Evolutionary conservation across 2,888 invertebrate genomes (phyloP), one percentile per base, ranked within the genome.

Genomic region (Buathra laborator): DNA sequence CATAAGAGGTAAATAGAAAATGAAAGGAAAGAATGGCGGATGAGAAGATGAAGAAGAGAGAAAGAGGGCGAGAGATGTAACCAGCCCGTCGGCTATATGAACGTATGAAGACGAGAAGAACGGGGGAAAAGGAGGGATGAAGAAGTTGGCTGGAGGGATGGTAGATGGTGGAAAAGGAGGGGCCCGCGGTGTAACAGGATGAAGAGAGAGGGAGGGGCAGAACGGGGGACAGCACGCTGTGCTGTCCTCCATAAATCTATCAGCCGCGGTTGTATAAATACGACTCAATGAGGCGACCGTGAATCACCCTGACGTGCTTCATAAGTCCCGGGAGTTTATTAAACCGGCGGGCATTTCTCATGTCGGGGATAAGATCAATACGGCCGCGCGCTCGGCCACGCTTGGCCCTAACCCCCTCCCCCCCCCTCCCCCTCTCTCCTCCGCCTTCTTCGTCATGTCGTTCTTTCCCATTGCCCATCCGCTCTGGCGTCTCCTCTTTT

Each of bases 321-420:
- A 94, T 93, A 94, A 94, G 93, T 94, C 94, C 94, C 93, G 93
- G 92, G 93, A 94, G 94, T 94, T 94, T 94, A 94, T 94, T 94
- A 94, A 94, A 94, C 93, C 93, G 92, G 93, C 93, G 92, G 91
- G 93, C 94, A 94, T 94, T 94, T 94, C 94, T 94, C 93, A 94
- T 94, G 93, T 93, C 93, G 91, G 91, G 94, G 94, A 94, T 94
- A 94, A 94, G 94, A 94, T 94, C 93, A 94, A 94, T 94, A 94
- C 93, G 92, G 92, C 93, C 94, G 93, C 93, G 91, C 87, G 89
- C 91, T 76, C 82, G 90, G 90, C 92, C 92, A 91, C 92, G 90
- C 89, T 91, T 92, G 91, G 91, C 91, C 90, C 90, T 91, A 92
- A 92, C 92, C 84, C 70, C 81, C 71, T 87, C 84, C 75, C 79